Evolutionary conservation across 2,113 vertebrate species (phyloP).

Genomic region (Polypterus bichir): DNA sequence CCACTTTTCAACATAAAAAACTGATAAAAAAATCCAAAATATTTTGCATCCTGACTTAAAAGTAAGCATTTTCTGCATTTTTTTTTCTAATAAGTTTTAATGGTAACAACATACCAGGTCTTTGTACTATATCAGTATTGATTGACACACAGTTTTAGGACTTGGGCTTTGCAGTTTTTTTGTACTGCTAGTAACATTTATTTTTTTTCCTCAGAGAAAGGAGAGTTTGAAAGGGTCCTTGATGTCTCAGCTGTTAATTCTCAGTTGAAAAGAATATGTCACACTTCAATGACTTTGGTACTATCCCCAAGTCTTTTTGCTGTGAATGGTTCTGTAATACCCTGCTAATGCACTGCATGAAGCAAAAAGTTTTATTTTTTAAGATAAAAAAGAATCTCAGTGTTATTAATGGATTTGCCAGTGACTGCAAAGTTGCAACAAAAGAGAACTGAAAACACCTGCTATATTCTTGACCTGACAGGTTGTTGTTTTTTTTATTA

Average conservation of each 20-base stretch:
- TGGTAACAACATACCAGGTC: too few relatives aligned
- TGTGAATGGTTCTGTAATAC: not conserved
- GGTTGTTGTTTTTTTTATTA: not conserved
- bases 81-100: too few relatives aligned
- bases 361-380: not conserved
- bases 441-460: not conserved
- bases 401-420: not conserved
- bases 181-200: not conserved
- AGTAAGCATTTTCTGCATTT: too few relatives aligned
- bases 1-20: slow-evolving; percentile 5
- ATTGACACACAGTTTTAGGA: slow-evolving; percentile 1
- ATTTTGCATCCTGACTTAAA: too few relatives aligned
- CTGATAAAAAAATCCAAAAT: too few relatives aligned
- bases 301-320: not conserved
- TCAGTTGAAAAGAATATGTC: slow-evolving; percentile 2
- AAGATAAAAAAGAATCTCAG: not conserved
- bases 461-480: not conserved
- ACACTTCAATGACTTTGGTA: not conserved
- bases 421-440: not conserved
- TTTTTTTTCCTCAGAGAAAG: not conserved
- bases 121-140: not conserved
- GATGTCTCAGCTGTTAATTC: not conserved
- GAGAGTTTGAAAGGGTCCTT: not conserved
- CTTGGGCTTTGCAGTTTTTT: not conserved
- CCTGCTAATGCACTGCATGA: not conserved